Evolutionary conservation across 2,888 invertebrate species (phyloP).

Genomic region (Metalampra italica): DNA sequence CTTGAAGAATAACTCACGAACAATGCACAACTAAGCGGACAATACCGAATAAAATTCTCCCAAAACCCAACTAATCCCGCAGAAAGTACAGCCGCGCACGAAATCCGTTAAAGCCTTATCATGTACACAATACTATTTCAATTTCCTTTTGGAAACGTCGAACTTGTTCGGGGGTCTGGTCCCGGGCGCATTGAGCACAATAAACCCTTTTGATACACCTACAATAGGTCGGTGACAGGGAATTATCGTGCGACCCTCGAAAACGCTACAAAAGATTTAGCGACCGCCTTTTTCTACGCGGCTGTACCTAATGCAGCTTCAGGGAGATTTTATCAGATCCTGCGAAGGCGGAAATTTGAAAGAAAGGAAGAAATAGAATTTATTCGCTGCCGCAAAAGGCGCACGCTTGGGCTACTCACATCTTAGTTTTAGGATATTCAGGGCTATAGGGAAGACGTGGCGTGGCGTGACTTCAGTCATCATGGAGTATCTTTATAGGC

Average conservation of each 20-base stretch:
- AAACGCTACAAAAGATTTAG: constrained; percentile 22
- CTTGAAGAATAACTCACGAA: too few relatives aligned
- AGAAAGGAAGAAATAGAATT: background rate
- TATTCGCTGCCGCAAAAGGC: too few relatives aligned
- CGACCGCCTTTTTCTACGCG: constrained; percentile 16
- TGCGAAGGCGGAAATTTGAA: too few relatives aligned
- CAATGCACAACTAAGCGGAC: background rate
- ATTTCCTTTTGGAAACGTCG: constrained; percentile 19
- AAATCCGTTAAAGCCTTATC: constrained; percentile 11
- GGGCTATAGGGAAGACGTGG: too few relatives aligned
- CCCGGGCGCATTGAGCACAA: constrained; percentile 25
- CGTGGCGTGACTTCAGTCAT: too few relatives aligned
- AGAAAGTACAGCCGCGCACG: constrained; percentile 5
- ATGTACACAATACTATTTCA: constrained; percentile 27
- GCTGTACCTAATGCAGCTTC: constrained; percentile 9
- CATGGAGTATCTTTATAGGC: too few relatives aligned
- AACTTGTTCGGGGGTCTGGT: constrained; percentile 13
- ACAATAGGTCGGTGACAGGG: constrained; percentile 27
- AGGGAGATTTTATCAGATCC: background rate
- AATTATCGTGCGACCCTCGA: constrained; percentile 29
- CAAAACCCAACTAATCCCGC: background rate
- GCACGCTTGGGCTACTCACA: too few relatives aligned
- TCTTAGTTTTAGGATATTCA: too few relatives aligned
- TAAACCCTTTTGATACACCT: constrained; percentile 13
- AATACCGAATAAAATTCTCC: background rate